Percentiles rank a stretch among this genome's conserved stretches.
Conservation (phyloP, 2,888 invertebrate species). For the Trilocha varians region DNA sequence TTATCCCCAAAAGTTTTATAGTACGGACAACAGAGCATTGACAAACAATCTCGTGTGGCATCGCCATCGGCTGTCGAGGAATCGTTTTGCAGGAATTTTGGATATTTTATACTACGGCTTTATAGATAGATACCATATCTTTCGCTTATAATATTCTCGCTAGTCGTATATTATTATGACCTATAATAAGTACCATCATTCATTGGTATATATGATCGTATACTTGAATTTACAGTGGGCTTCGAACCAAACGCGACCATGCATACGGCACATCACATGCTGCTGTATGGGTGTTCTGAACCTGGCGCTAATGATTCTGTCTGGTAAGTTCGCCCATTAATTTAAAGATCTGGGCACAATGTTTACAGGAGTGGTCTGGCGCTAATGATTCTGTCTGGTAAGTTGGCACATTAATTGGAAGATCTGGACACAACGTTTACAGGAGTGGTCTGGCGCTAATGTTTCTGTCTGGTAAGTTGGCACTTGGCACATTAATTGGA, state of each 20-base stretch:
- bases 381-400: slow-evolving; percentile 82
- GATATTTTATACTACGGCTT: no score
- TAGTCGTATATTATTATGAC: neutral
- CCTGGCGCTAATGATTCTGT: slow-evolving; percentile 82
- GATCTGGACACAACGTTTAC: neutral
- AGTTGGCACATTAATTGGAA: slow-evolving; percentile 34
- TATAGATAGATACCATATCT: no score
- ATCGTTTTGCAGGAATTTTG: no score
- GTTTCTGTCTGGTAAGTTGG: slow-evolving; percentile 82
- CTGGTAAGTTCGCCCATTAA: slow-evolving; percentile 83
- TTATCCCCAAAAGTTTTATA: no score
- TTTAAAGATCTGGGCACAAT: neutral
- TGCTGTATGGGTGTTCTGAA: slow-evolving; percentile 89
- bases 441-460: slow-evolving; percentile 80
- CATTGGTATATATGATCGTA: no score
- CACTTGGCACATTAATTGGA: no score
- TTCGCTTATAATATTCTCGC: neutral
- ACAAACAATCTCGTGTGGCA: no score
- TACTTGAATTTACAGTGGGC: slow-evolving; percentile 82
- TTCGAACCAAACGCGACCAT: slow-evolving; percentile 94
- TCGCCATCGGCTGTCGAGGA: no score
- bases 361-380: no score
- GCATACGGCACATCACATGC: slow-evolving; percentile 94
- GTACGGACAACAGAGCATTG: no score
- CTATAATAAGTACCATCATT: neutral